Conservation (phyloP, 2,797 vertebrate species). For the Pantherophis alleghaniensis region DNA sequence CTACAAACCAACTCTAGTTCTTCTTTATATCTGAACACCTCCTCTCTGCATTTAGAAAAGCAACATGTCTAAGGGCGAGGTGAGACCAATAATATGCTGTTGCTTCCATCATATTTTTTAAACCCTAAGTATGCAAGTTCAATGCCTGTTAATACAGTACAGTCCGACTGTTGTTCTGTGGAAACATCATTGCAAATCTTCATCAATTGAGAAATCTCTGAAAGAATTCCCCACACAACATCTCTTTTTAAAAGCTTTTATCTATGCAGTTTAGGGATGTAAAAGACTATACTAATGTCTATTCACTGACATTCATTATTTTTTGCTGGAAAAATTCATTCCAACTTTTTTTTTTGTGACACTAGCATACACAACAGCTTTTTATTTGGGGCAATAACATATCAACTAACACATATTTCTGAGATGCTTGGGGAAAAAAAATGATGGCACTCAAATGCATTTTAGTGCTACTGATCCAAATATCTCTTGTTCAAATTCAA, state of each 20-base stretch:
- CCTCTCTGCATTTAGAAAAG: background rate
- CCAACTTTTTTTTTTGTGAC: background rate
- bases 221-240: background rate
- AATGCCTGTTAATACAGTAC: background rate
- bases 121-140: background rate
- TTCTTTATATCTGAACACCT: background rate
- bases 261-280: background rate
- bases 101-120: background rate
- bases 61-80: background rate
- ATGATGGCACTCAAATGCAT: background rate
- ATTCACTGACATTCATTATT: background rate
- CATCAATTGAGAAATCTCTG: background rate
- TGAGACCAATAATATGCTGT: background rate
- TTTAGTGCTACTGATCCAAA: background rate
- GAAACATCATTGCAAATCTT: background rate
- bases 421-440: background rate
- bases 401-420: background rate
- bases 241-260: background rate
- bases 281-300: background rate
- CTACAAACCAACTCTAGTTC: background rate
- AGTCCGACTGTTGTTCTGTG: background rate
- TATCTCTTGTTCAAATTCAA: background rate
- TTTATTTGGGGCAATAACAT: background rate
- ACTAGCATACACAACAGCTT: background rate
- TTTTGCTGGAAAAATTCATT: background rate